phyloP scores from a whole-genome alignment of 2,888 invertebrate genomes.

The Mechanitis mazaeus region DNA sequence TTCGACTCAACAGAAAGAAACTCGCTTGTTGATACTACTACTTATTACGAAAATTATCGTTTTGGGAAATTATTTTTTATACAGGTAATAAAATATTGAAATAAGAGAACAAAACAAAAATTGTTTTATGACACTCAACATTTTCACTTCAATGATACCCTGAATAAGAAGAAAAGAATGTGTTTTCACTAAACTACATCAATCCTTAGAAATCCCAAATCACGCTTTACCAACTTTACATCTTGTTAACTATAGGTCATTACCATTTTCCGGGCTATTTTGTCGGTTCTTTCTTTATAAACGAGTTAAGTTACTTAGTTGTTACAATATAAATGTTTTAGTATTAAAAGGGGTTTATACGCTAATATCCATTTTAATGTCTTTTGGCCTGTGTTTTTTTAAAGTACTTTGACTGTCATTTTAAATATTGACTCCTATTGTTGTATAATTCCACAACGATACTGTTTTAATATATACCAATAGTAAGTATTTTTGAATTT shows the following conservation, averaged over 20 bases:
- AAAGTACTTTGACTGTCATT: not conserved
- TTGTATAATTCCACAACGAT: no score
- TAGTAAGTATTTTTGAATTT: no score
- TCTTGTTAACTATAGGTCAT: conserved; percentile 48
- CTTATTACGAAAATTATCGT: no score
- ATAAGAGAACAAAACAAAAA: no score
- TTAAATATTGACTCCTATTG: no score
- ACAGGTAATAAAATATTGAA: no score
- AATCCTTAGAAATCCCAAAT: conserved; percentile 29
- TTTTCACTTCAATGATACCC: no score
- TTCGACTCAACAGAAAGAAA: no score
- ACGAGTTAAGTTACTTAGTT: conserved; percentile 32
- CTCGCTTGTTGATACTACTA: no score
- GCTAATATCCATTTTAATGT: conserved; percentile 10
- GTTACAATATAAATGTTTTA: conserved; percentile 21
- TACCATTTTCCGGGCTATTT: conserved; percentile 54
- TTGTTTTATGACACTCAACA: no score
- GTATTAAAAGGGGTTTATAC: conserved; percentile 21
- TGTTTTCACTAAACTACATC: not conserved
- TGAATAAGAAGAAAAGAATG: not conserved
- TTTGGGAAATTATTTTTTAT: no score
- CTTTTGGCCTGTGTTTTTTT: not conserved
- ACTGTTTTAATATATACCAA: no score
- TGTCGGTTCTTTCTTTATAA: conserved; percentile 33
- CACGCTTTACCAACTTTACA: conserved; percentile 32